phyloP scores from a whole-genome alignment of 53 echinoderm and acorn worm genomes.

The Patiria pectinifera region DNA sequence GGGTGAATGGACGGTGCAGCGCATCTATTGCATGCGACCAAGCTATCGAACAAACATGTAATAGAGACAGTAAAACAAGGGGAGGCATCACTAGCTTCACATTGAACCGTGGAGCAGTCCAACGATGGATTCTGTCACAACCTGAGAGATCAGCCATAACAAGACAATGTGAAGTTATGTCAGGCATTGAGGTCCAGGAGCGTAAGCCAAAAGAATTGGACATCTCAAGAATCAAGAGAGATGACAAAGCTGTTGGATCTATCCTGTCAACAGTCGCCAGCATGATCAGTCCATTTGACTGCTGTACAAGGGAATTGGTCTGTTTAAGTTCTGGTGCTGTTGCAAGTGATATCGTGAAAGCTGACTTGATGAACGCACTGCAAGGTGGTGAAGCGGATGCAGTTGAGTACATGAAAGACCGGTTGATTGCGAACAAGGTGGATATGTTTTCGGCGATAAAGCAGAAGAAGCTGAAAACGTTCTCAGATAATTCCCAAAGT shows the following conservation, averaged over 20 bases:
- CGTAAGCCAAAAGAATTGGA: slow-evolving; percentile 49
- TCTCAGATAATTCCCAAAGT: too few relatives aligned
- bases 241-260: not conserved
- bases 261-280: not conserved
- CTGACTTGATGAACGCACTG: slow-evolving; percentile 18
- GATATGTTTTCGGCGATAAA: slow-evolving; percentile 37
- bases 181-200: not conserved
- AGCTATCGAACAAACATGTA: slow-evolving; percentile 66
- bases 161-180: slow-evolving; percentile 54
- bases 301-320: slow-evolving; percentile 7
- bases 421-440: slow-evolving; percentile 21
- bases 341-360: slow-evolving; percentile 32
- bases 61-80: slow-evolving; percentile 61
- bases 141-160: slow-evolving; percentile 59
- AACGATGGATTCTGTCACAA: slow-evolving; percentile 60
- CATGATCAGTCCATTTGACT: slow-evolving; percentile 66
- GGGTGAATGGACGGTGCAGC: slow-evolving; percentile 52
- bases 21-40: slow-evolving; percentile 62
- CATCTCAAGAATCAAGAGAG: slow-evolving; percentile 32
- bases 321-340: slow-evolving; percentile 62
- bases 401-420: not conserved
- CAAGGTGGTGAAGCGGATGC: slow-evolving; percentile 22
- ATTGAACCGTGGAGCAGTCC: slow-evolving; percentile 47
- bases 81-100: slow-evolving; percentile 57
- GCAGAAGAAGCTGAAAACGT: slow-evolving; percentile 10